Base-by-base conservation (phyloP, 1,140 invertebrate species). In the Sesamia nonagrioides region DNA sequence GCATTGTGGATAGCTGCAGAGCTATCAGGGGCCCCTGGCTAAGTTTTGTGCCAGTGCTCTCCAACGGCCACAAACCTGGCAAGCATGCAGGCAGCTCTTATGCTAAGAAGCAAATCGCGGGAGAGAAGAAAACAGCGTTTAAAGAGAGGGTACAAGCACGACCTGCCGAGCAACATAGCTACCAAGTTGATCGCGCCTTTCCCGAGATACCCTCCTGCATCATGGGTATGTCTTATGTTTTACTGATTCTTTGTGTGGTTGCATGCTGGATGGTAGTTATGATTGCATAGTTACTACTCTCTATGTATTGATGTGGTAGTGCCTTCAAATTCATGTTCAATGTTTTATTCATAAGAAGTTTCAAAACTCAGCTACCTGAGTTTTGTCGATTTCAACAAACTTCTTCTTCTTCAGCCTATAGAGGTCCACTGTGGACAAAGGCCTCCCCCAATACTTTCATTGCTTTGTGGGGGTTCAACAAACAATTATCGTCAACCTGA, bases 71-170 rank as follows among this genome's bases (percentile, higher is more conserved):
- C 90, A 96, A 95, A 95, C 95, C 95, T 95, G 93, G 95, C 96
- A 96, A 97, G 97, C 95, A 98, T 98, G 97, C 97, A 98, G 96
- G 97, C 97, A 95, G 97, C 97, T 96, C 96, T 98, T 96, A 97
- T 98, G 95, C 97, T 98, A 96, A 97, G 97, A 96, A 96, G 97
- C 93, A 98, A 98, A 96, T 97, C 97, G 96, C 97, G 97, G 95
- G 96, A 97, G 95, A 95, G 95, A 94, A 92, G 92, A 89, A 96
- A 96, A 96, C 97, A 97, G 95, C 97, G 97, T 94, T 96, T 97
- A 91, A 96, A 96, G 92, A 96, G 96, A 91, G 96, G 96, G 91
- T 96, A 97, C 92, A 96, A 97, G 95, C 95, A 96, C 91, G 97
- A 98, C 91, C 95, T 98, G 92, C 97, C 97, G 86, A 97, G 97